Evolutionary conservation across 2,797 vertebrate genomes (phyloP).

Genomic region (Phrynocephalus forsythii): DNA sequence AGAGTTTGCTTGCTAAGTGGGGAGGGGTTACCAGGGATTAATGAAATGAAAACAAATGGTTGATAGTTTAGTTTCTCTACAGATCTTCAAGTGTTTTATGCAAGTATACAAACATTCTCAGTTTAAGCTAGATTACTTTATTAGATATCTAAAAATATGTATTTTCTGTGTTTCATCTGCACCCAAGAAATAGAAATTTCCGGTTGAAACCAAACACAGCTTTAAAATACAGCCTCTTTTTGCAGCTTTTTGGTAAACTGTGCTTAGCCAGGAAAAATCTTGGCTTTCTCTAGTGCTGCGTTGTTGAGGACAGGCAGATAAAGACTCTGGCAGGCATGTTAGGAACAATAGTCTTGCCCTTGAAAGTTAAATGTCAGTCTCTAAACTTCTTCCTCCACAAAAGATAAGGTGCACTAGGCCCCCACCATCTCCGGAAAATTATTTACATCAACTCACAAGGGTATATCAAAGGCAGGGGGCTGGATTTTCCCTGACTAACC

Average conservation of each 20-base stretch:
- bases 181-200: slow-evolving; percentile 18
- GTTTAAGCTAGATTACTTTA: background rate
- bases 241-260: slow-evolving; percentile 9
- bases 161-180: background rate
- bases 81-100: background rate
- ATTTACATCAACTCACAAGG: background rate
- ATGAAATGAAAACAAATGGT: background rate
- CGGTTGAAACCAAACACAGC: slow-evolving; percentile 19
- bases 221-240: background rate
- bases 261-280: background rate
- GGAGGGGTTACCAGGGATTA: background rate
- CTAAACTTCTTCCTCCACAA: slow-evolving; percentile 31
- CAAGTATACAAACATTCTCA: background rate
- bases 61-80: background rate
- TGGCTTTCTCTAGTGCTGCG: background rate
- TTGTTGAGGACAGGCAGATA: slow-evolving; percentile 18
- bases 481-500: slow-evolving; percentile 57
- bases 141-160: background rate
- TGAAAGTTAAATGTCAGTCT: slow-evolving; percentile 41
- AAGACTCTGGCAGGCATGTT: background rate
- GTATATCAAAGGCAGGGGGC: slow-evolving; percentile 19
- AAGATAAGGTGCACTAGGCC: slow-evolving; percentile 23
- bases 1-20: too few species aligned
- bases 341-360: slow-evolving; percentile 3
- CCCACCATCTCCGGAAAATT: slow-evolving; percentile 13